Conservation (phyloP, 2,888 invertebrate genomes). For the Blera fallax region DNA sequence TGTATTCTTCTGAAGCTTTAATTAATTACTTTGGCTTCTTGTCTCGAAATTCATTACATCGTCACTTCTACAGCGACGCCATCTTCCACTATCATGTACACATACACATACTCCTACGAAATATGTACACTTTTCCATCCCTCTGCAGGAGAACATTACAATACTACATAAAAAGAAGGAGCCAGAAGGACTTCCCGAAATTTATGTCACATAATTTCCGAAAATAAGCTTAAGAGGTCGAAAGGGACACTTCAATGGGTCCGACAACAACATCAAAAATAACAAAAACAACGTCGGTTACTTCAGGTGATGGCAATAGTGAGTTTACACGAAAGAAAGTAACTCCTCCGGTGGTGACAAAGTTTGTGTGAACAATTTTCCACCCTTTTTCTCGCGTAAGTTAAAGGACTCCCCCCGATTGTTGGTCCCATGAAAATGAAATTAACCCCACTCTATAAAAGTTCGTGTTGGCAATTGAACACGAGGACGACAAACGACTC, state of each 20-base stretch:
- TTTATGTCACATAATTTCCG: constrained; percentile 58
- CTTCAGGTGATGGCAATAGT: constrained; percentile 19
- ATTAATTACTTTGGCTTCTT: constrained; percentile 51
- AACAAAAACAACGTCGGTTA: constrained; percentile 18
- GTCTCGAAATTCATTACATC: constrained; percentile 39
- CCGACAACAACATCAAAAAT: constrained; percentile 10
- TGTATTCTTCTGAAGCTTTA: constrained; percentile 24
- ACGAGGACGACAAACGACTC: constrained; percentile 54
- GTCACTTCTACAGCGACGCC: background rate
- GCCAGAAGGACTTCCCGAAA: constrained; percentile 20
- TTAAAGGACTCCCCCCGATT: constrained; percentile 51
- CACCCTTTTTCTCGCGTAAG: constrained; percentile 50
- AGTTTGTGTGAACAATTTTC: constrained; percentile 48
- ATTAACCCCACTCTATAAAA: constrained; percentile 47
- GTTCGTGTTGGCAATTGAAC: constrained; percentile 55
- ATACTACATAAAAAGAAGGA: background rate
- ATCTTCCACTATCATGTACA: background rate
- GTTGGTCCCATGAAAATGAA: constrained; percentile 56
- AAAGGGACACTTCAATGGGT: constrained; percentile 42
- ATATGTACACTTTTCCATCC: background rate
- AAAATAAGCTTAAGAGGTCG: constrained; percentile 59
- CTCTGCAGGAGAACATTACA: background rate
- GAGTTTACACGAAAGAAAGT: constrained; percentile 31
- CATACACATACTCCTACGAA: background rate
- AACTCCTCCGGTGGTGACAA: constrained; percentile 31